Base-by-base conservation (phyloP, 2,113 vertebrate genomes). In the Cryptoleucopteryx plumbea region DNA sequence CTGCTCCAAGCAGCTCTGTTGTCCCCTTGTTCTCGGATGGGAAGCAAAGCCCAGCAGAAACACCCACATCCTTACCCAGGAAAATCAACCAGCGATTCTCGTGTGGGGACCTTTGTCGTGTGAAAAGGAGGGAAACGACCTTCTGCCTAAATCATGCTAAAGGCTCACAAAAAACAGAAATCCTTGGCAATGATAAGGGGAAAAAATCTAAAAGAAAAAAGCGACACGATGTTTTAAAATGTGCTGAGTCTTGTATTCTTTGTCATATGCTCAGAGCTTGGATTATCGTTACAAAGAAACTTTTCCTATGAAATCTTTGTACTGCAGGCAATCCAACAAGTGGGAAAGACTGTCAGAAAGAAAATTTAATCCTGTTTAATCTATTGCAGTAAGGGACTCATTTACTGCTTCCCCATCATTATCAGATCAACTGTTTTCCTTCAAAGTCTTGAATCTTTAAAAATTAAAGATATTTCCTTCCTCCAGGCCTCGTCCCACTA, bases 41-140 rank as follows among this genome's bases (percentile, higher is more conserved):
- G 79, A 93, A 96, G 50, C 42, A 80, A 88, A 96, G 71, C 45
- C 42, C 85, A 55, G 82, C 74, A 93, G 84, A 88, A 96, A 82
- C 50, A 65, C n/a, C 10, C 7, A 0, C 9, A 4, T 56, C 50
- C 12, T 58, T 80, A 72, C 11, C 40, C 81, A 65, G 22, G 66
- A 86, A 96, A 91, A 82, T 36, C 66, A 82, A 70, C n/a, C 34
- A 59, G 43, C 5, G 1, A 38, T 67, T 82, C 87, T 53, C 61
- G 47, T 27, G 71, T 8, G 66, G 52, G 53, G 47, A 63, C 13
- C 19, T 79, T 67, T 56, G 21, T 77, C 23, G 50, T 63, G 23
- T 42, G 34, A 72, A 82, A 80, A 78, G 71, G 38, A 63, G 38
- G 65, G 59, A 74, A 77, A 62, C 1, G 0, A 63, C 58, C 11